Base-by-base conservation (phyloP, 2,797 vertebrate species). In the Manis crassicaudata region DNA sequence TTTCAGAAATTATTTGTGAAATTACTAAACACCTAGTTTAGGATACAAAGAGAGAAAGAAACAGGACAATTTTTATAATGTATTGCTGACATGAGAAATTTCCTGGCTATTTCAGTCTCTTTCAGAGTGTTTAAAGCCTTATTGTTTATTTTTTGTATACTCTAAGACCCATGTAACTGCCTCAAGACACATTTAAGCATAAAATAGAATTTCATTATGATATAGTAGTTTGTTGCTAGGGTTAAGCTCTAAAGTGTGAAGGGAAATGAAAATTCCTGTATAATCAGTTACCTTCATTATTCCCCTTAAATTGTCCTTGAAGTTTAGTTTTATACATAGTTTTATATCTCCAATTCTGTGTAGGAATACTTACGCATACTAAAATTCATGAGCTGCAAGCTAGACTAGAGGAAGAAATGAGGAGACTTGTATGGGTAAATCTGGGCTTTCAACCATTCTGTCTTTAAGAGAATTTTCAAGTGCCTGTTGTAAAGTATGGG, bases 221-320 rank as follows among this genome's bases (percentile, higher is more conserved):
- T 56, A 8, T 21, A 35, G 5, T 37, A 63, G 63, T 23, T 73
- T 82, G n/a, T 95, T 81, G 70, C 46, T 46, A 65, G 56, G 29
- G 54, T 80, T 80, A 63, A 72, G 46, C 52, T 79, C 7, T 81
- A 17, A 50, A 72, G 27, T 88, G 77, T 88, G 37, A 68, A 50
- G 20, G 17, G 70, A 84, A 70, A 43, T 63, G 54, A 79, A 63
- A 52, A 25, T 54, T 67, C 87, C 88, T 70, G 32, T 70, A n/a
- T 77, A 76, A 72, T 83, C 76, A 68, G n/a, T 76, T 81, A 94
- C 6, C 16, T 91, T 87, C 63, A 65, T 79, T 50, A 77, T 83
- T 76, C 37, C 37, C 62, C 13, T 77, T 72, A 62, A 65, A 21
- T 88, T 88, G 21, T 54, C n/a, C 27, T 52, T 46, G 32, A 77